Evolutionary conservation across 1,140 invertebrate genomes (phyloP).

Genomic region (Temnothorax nylanderi): DNA sequence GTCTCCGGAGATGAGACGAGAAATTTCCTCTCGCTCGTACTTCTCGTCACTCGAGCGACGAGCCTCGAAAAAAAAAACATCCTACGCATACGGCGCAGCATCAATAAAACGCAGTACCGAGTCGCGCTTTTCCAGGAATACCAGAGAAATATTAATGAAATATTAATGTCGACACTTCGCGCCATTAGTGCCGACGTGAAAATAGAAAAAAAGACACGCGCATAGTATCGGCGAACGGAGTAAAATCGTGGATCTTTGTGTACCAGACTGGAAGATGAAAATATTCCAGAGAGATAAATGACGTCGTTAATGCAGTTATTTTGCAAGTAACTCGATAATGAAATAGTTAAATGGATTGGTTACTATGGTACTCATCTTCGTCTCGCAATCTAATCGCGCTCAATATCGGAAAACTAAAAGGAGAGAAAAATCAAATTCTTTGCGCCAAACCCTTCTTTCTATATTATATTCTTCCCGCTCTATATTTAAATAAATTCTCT

Average conservation of each 20-base stretch:
- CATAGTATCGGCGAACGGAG: constrained; percentile 53
- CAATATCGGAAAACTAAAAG: neutral
- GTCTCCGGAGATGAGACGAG: constrained; percentile 62
- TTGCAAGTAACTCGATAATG: neutral
- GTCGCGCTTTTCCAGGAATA: constrained; percentile 53
- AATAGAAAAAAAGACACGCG: constrained; percentile 65
- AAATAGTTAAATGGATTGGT: neutral
- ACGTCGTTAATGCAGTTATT: constrained; percentile 16
- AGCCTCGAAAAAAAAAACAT: constrained; percentile 53
- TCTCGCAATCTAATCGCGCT: neutral
- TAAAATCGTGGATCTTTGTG: constrained; percentile 56
- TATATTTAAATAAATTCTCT: constrained; percentile 9
- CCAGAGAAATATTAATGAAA: constrained; percentile 62
- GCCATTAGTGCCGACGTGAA: constrained; percentile 79
- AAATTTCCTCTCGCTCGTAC: constrained; percentile 59
- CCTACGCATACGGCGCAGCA: constrained; percentile 48
- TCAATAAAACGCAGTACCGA: constrained; percentile 57
- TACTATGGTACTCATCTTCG: neutral
- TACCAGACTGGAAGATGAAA: constrained; percentile 26
- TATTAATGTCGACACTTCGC: constrained; percentile 63
- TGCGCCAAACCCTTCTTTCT: neutral
- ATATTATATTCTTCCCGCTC: neutral
- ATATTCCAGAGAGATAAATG: constrained; percentile 23
- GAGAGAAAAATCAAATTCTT: neutral
- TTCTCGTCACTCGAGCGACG: constrained; percentile 34